Conservation (phyloP, 2,113 vertebrate genomes). For the Penelope pileata region DNA sequence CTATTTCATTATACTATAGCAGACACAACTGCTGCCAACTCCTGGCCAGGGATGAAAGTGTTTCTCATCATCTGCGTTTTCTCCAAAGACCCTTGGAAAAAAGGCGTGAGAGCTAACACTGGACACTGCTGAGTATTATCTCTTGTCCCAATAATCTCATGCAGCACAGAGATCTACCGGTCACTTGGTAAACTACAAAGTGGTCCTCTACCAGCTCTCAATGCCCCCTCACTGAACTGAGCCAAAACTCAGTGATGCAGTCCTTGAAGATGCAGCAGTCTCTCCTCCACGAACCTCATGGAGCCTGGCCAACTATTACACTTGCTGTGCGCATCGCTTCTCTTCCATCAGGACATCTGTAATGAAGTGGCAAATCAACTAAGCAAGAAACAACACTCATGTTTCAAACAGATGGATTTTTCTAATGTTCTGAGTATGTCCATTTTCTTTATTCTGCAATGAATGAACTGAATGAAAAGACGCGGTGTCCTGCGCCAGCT, state of each 20-base stretch:
- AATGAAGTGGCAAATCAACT: conserved; percentile 16
- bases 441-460: conserved; percentile 33
- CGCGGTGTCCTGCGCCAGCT: not conserved
- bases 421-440: not conserved
- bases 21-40: not conserved
- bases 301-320: not conserved
- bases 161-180: not conserved
- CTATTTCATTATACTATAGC: not conserved
- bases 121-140: not conserved
- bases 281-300: not conserved
- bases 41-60: not conserved
- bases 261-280: not conserved
- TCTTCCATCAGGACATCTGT: not conserved
- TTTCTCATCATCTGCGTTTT: not conserved
- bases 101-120: not conserved
- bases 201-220: not conserved
- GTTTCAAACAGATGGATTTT: conserved; percentile 43
- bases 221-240: not conserved
- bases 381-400: not conserved
- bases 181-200: not conserved
- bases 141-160: not conserved
- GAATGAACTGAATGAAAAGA: conserved; percentile 50
- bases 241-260: not conserved
- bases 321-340: not conserved
- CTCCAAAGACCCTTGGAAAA: not conserved